Conservation (phyloP, 1,140 invertebrate species). For the Bombus polaris region DNA sequence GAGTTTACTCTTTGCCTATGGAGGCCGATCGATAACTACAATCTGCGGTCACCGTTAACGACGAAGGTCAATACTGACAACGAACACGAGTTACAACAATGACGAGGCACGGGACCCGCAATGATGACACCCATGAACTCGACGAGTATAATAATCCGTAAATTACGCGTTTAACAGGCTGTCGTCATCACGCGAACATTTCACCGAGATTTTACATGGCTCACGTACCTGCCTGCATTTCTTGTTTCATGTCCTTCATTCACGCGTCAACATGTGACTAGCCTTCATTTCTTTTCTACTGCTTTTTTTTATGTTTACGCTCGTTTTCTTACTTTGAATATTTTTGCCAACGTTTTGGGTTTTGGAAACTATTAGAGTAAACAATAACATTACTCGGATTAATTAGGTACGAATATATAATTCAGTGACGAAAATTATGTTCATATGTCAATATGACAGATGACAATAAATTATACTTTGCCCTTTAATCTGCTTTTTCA, state of each 20-base stretch:
- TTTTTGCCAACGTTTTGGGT: too few species aligned
- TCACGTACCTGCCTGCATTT: conserved; percentile 28
- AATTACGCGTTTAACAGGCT: conserved; percentile 44
- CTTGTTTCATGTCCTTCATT: conserved; percentile 20
- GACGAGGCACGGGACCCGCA: conserved; percentile 25
- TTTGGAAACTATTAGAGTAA: too few species aligned
- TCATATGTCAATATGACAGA: too few species aligned
- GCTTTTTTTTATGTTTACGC: too few species aligned
- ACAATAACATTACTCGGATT: too few species aligned
- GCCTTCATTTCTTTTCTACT: too few species aligned
- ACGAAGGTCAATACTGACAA: conserved; percentile 50
- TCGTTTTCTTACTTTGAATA: too few species aligned
- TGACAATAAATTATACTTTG: too few species aligned
- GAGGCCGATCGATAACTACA: conserved; percentile 39
- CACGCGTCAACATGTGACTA: not conserved
- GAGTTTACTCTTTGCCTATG: conserved; percentile 42
- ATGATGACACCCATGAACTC: conserved; percentile 59
- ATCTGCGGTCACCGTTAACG: conserved; percentile 40
- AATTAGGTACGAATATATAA: too few species aligned
- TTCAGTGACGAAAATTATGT: too few species aligned
- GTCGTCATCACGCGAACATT: conserved; percentile 28
- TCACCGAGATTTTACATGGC: conserved; percentile 18
- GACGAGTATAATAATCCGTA: conserved; percentile 50
- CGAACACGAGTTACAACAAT: conserved; percentile 10
- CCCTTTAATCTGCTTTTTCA: too few species aligned